phyloP scores from a whole-genome alignment of 2,113 vertebrate species.

The Pseudois nayaur region DNA sequence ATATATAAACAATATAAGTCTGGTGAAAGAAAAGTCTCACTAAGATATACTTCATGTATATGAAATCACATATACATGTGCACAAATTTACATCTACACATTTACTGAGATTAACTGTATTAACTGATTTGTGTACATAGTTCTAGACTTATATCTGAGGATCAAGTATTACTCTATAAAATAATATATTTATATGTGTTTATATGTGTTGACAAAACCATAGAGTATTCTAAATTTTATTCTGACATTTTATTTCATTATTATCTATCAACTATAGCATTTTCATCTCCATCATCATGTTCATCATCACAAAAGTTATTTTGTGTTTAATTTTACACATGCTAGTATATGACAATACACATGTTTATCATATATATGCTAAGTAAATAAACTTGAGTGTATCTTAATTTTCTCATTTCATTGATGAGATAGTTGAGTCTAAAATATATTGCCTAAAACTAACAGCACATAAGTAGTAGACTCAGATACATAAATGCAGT shows the following conservation, averaged over 20 bases:
- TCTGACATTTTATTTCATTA: background rate
- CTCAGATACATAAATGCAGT: background rate
- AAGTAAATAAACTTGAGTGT: background rate
- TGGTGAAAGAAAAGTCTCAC: background rate
- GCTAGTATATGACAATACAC: accelerated
- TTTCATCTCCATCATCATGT: background rate
- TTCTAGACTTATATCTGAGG: background rate
- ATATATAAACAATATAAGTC: background rate
- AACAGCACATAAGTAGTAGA: background rate
- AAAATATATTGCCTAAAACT: background rate
- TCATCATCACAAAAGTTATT: background rate
- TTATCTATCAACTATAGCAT: background rate
- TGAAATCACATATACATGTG: background rate
- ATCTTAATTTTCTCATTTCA: background rate
- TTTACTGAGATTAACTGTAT: background rate
- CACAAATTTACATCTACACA: too few relatives aligned
- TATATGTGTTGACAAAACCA: background rate
- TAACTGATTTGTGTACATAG: background rate
- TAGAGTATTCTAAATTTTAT: background rate
- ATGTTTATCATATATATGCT: background rate
- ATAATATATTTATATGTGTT: background rate
- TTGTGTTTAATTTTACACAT: background rate
- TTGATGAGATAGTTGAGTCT: background rate
- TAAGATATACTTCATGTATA: background rate
- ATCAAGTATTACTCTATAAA: background rate